Conservation (phyloP, 2,888 invertebrate species). For the Cryptosula pallasiana region DNA sequence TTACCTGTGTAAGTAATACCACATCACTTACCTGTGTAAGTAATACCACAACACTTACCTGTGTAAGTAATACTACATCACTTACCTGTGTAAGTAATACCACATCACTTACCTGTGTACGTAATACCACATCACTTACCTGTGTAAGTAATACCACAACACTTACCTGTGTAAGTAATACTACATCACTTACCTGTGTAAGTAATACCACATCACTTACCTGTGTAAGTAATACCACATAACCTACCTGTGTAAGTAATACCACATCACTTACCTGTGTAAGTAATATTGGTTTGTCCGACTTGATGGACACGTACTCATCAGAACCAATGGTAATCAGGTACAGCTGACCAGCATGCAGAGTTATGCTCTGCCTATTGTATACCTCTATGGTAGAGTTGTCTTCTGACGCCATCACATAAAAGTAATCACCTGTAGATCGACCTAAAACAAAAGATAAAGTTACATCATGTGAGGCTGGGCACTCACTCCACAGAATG, state of each 20-base stretch:
- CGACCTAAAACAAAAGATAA: too few species aligned
- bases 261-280: background rate
- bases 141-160: constrained; percentile 19
- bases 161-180: background rate
- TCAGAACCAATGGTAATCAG: background rate
- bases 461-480: too few species aligned
- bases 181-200: background rate
- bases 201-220: background rate
- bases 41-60: background rate
- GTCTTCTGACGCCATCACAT: constrained; percentile 22
- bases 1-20: background rate
- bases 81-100: constrained; percentile 13
- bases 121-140: background rate
- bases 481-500: too few species aligned
- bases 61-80: background rate
- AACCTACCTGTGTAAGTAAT: background rate
- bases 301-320: background rate
- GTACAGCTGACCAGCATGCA: background rate
- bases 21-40: background rate
- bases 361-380: background rate
- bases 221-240: constrained; percentile 17
- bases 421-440: constrained; percentile 21
- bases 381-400: background rate
- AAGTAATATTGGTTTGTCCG: constrained; percentile 2
- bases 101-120: background rate